Evolutionary conservation across 2,113 vertebrate species (phyloP).

Genomic region (Onychostruthus taczanowskii): DNA sequence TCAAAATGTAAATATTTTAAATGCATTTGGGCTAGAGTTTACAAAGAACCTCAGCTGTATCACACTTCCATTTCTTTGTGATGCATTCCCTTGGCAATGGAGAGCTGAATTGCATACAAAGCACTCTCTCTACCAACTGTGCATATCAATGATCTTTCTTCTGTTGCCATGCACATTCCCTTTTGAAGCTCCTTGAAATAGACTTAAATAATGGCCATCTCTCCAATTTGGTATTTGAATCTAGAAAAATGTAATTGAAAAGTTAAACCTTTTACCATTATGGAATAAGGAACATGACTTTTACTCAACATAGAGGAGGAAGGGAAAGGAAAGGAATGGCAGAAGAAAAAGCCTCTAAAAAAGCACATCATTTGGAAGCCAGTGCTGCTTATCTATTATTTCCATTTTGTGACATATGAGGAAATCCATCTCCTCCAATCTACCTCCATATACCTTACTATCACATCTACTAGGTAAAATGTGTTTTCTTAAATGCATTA

Average conservation of each 20-base stretch:
- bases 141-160: background rate
- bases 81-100: background rate
- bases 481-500: background rate
- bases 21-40: background rate
- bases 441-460: background rate
- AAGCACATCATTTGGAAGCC: background rate
- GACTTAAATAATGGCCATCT: background rate
- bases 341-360: background rate
- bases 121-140: background rate
- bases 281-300: background rate
- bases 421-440: background rate
- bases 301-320: background rate
- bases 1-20: background rate
- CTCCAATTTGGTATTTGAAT: background rate
- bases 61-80: background rate
- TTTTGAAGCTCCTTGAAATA: background rate
- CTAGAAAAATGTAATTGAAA: background rate
- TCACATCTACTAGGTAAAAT: background rate
- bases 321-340: background rate
- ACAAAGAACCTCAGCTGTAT: background rate
- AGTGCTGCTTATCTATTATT: background rate
- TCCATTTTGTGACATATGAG: background rate
- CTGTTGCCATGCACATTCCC: background rate
- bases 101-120: constrained; percentile 23
- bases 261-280: background rate